Conservation (phyloP, 2,888 invertebrate species). For the Cryptophagus acutangulus region DNA sequence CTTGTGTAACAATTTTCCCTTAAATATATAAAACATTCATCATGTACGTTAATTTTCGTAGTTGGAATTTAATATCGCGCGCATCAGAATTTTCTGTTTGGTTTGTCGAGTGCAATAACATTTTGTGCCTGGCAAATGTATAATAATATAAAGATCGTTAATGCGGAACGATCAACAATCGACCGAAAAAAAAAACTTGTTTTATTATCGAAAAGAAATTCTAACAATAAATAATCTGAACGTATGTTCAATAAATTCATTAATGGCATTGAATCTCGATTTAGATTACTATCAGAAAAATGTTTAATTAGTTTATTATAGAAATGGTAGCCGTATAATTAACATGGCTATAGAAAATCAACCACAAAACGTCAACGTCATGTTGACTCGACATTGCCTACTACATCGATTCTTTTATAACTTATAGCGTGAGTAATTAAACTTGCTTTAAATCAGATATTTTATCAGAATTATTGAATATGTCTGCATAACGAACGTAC, state of each 20-base stretch:
- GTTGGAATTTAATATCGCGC: too few species aligned
- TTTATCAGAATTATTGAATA: slow-evolving; percentile 2
- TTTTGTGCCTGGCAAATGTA: too few species aligned
- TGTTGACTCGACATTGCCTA: slow-evolving; percentile 8
- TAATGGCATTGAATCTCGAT: slow-evolving; percentile 19
- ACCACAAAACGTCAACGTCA: slow-evolving; percentile 6
- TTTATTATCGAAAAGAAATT: background rate
- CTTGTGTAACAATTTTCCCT: slow-evolving; percentile 29
- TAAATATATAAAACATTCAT: too few species aligned
- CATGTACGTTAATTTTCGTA: too few species aligned
- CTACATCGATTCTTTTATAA: slow-evolving; percentile 5
- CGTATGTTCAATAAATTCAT: slow-evolving; percentile 22
- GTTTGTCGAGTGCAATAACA: too few species aligned
- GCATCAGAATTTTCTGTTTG: too few species aligned
- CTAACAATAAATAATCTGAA: slow-evolving; percentile 15
- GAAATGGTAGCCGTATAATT: slow-evolving; percentile 24
- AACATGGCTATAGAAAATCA: slow-evolving; percentile 16
- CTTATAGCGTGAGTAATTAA: slow-evolving; percentile 13
- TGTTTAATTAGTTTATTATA: slow-evolving; percentile 28
- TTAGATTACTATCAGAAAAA: slow-evolving; percentile 21
- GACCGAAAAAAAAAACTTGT: background rate
- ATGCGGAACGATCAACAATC: slow-evolving; percentile 1
- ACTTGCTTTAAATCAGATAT: slow-evolving; percentile 10
- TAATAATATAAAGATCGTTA: slow-evolving; percentile 1
- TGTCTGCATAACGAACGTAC: background rate